Conservation (phyloP, 1,140 invertebrate species). For the Heliconius nattereri region DNA sequence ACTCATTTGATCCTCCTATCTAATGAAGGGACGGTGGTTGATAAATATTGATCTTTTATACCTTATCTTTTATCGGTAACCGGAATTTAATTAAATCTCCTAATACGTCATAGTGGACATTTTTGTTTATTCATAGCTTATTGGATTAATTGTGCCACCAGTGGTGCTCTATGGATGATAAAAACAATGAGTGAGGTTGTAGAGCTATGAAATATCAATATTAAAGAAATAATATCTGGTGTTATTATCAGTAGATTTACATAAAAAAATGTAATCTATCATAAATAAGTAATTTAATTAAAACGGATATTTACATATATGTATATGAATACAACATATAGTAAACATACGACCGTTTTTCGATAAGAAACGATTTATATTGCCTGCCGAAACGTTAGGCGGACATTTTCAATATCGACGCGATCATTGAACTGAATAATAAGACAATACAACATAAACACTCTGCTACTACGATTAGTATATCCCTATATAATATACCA, state of each 20-base stretch:
- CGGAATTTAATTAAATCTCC: background rate
- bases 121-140: background rate
- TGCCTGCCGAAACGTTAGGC: background rate
- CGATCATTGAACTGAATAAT: conserved; percentile 27
- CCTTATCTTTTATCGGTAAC: background rate
- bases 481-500: background rate
- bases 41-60: conserved; percentile 2
- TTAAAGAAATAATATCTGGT: too few relatives aligned
- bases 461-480: background rate
- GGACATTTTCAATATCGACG: conserved; percentile 7
- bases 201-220: background rate
- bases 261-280: background rate
- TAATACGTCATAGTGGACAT: background rate
- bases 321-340: background rate
- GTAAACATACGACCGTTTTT: background rate
- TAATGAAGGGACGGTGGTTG: background rate
- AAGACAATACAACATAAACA: conserved; percentile 16
- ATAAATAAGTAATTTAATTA: background rate
- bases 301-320: background rate
- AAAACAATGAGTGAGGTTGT: background rate
- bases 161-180: background rate
- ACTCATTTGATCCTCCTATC: background rate
- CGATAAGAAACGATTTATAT: background rate
- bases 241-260: background rate
- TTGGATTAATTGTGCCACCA: background rate